Evolutionary conservation across 1,140 invertebrate genomes (phyloP).

Genomic region (Solen grandis): DNA sequence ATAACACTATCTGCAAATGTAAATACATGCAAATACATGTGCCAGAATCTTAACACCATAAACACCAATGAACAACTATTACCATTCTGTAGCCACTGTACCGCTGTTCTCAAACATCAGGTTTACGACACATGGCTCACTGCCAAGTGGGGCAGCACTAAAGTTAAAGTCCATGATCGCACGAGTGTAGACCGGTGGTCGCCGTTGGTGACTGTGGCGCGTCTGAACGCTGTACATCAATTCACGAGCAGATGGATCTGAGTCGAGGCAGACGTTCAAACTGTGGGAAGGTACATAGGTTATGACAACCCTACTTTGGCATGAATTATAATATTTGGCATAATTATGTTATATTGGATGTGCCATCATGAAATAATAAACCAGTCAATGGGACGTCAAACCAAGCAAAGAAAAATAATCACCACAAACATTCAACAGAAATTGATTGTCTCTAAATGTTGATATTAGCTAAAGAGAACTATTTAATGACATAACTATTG

Average conservation of each 20-base stretch:
- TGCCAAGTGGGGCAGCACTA: conserved; percentile 78
- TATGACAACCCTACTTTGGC: background rate
- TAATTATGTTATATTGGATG: too few species aligned
- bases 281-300: conserved; percentile 63
- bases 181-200: conserved; percentile 74
- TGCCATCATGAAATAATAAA: too few species aligned
- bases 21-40: too few species aligned
- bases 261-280: conserved; percentile 78
- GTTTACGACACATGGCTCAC: conserved; percentile 75
- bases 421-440: too few species aligned
- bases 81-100: conserved; percentile 78
- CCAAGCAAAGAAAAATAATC: too few species aligned
- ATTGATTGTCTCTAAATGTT: too few species aligned
- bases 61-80: background rate
- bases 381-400: too few species aligned
- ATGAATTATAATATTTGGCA: too few species aligned
- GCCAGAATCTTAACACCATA: too few species aligned
- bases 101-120: conserved; percentile 80
- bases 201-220: conserved; percentile 71
- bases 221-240: conserved; percentile 77
- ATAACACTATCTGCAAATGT: too few species aligned
- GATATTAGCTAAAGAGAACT: too few species aligned
- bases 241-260: conserved; percentile 78
- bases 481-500: too few species aligned
- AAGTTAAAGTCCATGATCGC: conserved; percentile 81